These are phyloP conservation scores for Anastatus disparis DNA, from an alignment of 1,140 invertebrate genomes.

Conservation along the genomic window DNA sequence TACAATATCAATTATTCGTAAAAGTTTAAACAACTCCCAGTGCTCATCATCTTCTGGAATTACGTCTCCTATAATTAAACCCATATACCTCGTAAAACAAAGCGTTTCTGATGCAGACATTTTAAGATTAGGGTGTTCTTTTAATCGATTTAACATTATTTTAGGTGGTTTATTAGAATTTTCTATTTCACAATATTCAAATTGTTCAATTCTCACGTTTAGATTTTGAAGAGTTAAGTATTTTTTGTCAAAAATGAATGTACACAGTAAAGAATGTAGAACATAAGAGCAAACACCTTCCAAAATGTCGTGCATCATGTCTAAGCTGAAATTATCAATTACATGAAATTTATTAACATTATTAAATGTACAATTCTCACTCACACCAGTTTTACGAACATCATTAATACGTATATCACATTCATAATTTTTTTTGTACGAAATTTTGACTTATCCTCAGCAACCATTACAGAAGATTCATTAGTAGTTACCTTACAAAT, in stretches of 20 bases:
- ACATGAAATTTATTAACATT: too few species aligned
- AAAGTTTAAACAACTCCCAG: not conserved
- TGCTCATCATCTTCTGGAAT: not conserved
- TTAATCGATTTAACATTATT: too few species aligned
- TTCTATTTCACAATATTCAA: too few species aligned
- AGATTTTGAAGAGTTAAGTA: constrained; percentile 23
- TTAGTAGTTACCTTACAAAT: constrained; percentile 9
- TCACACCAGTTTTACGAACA: constrained; percentile 22
- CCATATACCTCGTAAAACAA: constrained; percentile 33
- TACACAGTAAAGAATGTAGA: not conserved
- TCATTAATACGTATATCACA: constrained; percentile 30
- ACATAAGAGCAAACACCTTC: constrained; percentile 6
- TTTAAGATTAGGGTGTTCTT: not conserved
- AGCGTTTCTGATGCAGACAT: too few species aligned
- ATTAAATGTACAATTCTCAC: constrained; percentile 14
- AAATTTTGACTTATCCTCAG: constrained; percentile 14
- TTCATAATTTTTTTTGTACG: too few species aligned
- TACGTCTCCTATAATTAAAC: constrained; percentile 28
- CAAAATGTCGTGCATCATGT: constrained; percentile 37
- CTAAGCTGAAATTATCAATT: constrained; percentile 18
- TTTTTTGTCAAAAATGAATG: constrained; percentile 22
- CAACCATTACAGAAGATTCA: constrained; percentile 2
- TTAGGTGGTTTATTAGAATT: too few species aligned
- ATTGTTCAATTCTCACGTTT: constrained; percentile 16
- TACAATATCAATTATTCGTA: not conserved